Base-by-base conservation (phyloP, 1,140 invertebrate species). In the Papilio aristodemus region DNA sequence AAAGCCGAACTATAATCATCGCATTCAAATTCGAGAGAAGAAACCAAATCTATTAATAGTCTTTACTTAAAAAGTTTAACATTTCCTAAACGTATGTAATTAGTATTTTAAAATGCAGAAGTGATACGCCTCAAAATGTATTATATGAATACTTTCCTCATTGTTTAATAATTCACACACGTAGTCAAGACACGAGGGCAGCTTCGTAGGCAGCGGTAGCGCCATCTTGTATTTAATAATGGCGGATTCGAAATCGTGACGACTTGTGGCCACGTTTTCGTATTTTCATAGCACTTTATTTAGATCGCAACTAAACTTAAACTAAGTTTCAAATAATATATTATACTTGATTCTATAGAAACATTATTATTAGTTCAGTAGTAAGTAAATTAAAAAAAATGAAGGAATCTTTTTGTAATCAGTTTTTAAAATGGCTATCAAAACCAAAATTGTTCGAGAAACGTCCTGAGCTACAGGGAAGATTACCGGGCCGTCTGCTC, bases 171-270 rank as follows among this genome's bases (percentile, higher is more conserved):
- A 50, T 22, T 50, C 27, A 2, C 27, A 32, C 27, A 32, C 27
- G 27, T 32, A 32, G 27, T 32, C 27, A 32, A 32, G 27, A 32
- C 27, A 32, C 6, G 27, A 32, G 6, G 27, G 27, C 27, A 22
- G 17, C 22, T 50, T 22, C 14, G 17, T 50, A 22, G 46, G 9
- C 17, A 4, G 19, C 14, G 7, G 17, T 22, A 50, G 43, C 43
- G 43, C 43, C 46, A 54, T 54, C 46, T 54, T 54, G 46, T 54
- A 54, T 54, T 54, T 54, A 11, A 13, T 11, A 25, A 25, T 54
- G 46, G 46, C 46, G 46, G 10, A 54, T 54, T 54, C 10, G 19
- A 25, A 54, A 22, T 54, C 46, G 19, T 54, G 4, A 17, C 41
- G n/a, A 17, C 4, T 43, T 54, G 19, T 22, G 17, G 11, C 46